phyloP scores from a whole-genome alignment of 2,888 invertebrate species.

The Hypselothyrea guttata region DNA sequence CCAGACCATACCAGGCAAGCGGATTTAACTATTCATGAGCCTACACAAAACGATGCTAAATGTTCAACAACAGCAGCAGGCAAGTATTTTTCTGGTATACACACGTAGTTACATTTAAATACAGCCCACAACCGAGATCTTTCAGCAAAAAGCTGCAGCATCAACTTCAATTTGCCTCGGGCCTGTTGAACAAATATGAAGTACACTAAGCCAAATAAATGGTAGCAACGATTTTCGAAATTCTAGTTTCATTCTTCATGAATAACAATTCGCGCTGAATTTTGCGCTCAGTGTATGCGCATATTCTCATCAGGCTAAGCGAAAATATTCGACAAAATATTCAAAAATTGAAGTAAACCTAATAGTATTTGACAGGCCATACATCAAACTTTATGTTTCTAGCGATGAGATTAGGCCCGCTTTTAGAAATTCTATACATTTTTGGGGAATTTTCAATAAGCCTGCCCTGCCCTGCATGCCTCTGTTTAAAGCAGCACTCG shows the following conservation, averaged over 20 bases:
- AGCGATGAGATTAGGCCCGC: neutral
- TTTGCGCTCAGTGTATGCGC: neutral
- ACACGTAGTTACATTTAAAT: conserved; percentile 50
- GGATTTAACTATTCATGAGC: conserved; percentile 76
- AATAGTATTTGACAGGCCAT: neutral
- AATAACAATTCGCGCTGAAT: no score
- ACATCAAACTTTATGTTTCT: neutral
- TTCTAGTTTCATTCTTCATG: no score
- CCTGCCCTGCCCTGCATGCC: no score
- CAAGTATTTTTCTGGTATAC: conserved; percentile 16
- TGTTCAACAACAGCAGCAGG: conserved; percentile 31
- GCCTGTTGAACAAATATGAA: neutral
- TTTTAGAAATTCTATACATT: no score
- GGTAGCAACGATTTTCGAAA: no score
- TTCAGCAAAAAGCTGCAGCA: conserved; percentile 34
- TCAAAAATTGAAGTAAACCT: conserved; percentile 9
- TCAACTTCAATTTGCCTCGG: conserved; percentile 35
- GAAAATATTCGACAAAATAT: conserved; percentile 2
- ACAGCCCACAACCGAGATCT: conserved; percentile 51
- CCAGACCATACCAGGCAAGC: conserved; percentile 28
- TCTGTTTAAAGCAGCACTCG: no score
- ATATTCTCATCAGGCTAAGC: no score
- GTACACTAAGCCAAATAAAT: neutral
- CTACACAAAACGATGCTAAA: conserved; percentile 47
- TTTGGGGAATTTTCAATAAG: no score